These are phyloP conservation scores for Nothobranchius kuhntae DNA, from an alignment of 2,113 vertebrate species.

Conservation along the genomic window DNA sequence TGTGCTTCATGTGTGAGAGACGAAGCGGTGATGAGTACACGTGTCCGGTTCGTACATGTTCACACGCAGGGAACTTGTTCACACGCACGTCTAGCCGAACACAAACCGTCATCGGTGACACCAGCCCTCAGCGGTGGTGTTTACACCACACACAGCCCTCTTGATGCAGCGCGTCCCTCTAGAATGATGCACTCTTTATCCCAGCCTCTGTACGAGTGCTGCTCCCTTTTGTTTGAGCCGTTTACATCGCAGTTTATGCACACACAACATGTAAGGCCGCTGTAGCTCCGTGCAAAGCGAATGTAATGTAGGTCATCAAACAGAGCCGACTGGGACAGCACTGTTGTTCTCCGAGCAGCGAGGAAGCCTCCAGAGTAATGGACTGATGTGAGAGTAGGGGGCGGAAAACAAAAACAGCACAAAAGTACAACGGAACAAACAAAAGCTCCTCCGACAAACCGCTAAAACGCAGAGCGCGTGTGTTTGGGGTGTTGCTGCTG, in stretches of 20 bases:
- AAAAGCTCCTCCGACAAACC: constrained; percentile 74
- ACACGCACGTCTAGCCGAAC: constrained; percentile 17
- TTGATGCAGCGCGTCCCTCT: constrained; percentile 54
- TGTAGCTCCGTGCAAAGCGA: constrained; percentile 69
- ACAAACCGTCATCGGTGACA: constrained; percentile 47
- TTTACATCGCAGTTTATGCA: constrained; percentile 70
- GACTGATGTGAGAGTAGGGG: constrained; percentile 58
- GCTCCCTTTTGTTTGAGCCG: constrained; percentile 70
- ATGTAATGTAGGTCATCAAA: constrained; percentile 81
- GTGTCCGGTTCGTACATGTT: constrained; percentile 24
- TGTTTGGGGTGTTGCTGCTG: constrained; percentile 69
- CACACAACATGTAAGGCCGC: constrained; percentile 68
- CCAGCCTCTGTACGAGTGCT: constrained; percentile 43
- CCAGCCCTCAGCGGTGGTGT: constrained; percentile 52
- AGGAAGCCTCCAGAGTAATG: constrained; percentile 64
- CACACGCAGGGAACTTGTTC: constrained; percentile 27
- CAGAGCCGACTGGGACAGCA: constrained; percentile 63
- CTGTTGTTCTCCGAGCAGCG: constrained; percentile 67
- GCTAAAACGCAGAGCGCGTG: constrained; percentile 68
- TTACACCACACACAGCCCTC: constrained; percentile 58
- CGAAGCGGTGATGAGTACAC: constrained; percentile 23
- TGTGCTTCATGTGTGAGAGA: constrained; percentile 47
- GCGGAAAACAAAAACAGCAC: constrained; percentile 42
- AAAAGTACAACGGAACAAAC: constrained; percentile 74
- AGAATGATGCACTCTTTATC: constrained; percentile 59